A percentile compares a stretch with the other conserved stretches of the same genome.
phyloP scores from a whole-genome alignment of 2,888 invertebrate genomes.

The Protonemura montana region DNA sequence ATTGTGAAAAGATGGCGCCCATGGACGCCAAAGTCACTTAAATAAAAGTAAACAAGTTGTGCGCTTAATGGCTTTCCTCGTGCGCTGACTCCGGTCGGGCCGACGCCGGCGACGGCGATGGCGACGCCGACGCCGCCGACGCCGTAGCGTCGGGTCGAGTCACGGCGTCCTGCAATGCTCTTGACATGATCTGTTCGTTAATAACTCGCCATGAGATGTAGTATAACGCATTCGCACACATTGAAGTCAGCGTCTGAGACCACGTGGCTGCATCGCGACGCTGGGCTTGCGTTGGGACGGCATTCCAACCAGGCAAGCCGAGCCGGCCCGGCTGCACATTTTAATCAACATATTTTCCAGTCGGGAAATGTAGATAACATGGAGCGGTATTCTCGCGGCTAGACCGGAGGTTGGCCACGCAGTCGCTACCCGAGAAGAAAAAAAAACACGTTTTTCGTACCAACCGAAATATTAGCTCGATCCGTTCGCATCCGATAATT shows the following conservation, averaged over 20 bases:
- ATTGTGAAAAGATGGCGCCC: background rate
- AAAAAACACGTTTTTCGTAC: no score
- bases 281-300: no score
- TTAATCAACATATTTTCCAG: no score
- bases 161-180: background rate
- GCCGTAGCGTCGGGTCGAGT: background rate
- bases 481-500: no score
- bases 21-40: background rate
- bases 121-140: background rate
- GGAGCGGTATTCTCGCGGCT: no score
- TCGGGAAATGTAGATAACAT: no score
- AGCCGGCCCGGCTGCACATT: no score
- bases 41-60: constrained; percentile 12
- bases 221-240: background rate
- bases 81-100: background rate
- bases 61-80: background rate
- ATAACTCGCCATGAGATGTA: background rate
- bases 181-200: constrained; percentile 4
- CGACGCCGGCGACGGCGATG: background rate
- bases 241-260: background rate
- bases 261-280: no score
- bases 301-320: no score
- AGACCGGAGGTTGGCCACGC: no score
- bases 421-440: no score
- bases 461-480: no score